Evolutionary conservation across 2,797 vertebrate genomes (phyloP).

Genomic region (Gobio occitaniae): DNA sequence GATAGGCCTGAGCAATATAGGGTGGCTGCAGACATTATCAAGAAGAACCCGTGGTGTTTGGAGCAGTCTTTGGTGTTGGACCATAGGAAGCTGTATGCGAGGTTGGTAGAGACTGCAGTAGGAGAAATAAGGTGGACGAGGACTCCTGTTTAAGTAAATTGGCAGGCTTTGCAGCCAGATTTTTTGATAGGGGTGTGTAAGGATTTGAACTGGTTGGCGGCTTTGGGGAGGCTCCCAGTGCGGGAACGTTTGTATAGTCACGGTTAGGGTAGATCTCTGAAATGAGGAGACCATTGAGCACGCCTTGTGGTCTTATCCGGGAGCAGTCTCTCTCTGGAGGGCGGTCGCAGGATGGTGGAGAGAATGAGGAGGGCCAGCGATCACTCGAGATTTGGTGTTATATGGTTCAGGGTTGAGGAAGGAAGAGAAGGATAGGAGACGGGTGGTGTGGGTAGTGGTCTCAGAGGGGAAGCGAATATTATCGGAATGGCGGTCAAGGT

Average conservation of each 20-base stretch:
- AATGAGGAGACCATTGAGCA: background rate
- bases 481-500: background rate
- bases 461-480: background rate
- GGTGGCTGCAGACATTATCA: background rate
- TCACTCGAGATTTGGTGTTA: background rate
- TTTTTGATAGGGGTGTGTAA: background rate
- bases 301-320: background rate
- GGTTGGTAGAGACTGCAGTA: background rate
- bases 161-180: background rate
- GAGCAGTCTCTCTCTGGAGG: background rate
- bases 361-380: background rate
- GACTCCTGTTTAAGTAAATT: background rate
- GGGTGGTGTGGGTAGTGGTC: background rate
- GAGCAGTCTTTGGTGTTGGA: background rate
- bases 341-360: background rate
- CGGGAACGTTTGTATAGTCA: slow-evolving; percentile 12
- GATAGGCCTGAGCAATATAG: background rate
- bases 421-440: background rate
- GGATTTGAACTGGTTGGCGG: slow-evolving; percentile 21
- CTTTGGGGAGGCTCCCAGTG: background rate
- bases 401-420: background rate
- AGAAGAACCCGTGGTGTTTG: background rate
- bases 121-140: too few relatives aligned
- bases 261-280: background rate
- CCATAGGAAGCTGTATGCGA: background rate